Percentiles rank a stretch among this genome's conserved stretches.
These are phyloP conservation scores for Smutsia temminckii DNA, from an alignment of 2,797 vertebrate genomes.

Conservation along the genomic window DNA sequence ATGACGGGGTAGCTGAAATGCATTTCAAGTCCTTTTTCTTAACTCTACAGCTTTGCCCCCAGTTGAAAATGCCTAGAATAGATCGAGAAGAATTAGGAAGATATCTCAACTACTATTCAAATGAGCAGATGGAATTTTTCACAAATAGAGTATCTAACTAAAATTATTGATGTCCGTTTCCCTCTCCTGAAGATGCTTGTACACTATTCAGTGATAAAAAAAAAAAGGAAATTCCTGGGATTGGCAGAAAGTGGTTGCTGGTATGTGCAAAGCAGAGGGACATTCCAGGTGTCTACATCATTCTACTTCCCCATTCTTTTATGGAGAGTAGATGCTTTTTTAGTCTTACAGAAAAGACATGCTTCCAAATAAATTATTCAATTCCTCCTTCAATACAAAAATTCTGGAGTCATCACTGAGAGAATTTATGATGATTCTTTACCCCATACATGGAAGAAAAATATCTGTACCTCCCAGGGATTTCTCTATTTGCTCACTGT, in stretches of 20 bases:
- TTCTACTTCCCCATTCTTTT: background rate
- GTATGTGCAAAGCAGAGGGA: background rate
- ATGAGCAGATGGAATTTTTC: background rate
- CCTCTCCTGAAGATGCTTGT: background rate
- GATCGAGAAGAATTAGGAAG: background rate
- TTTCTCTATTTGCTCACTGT: background rate
- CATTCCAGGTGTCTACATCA: background rate
- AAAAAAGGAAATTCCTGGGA: no score
- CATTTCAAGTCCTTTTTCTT: background rate
- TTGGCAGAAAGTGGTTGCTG: background rate
- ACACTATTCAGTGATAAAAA: background rate
- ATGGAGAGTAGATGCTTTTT: background rate
- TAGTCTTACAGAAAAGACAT: background rate
- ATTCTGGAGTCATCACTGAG: background rate
- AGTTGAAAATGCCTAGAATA: background rate
- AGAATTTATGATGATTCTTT: background rate
- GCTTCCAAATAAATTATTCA: slow-evolving; percentile 5
- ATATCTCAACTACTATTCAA: background rate
- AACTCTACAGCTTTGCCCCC: background rate
- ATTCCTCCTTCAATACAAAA: background rate
- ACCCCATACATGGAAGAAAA: background rate
- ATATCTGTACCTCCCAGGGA: background rate
- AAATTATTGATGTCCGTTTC: background rate
- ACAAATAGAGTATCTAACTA: background rate
- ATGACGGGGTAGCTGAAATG: background rate